A percentile compares a stretch with the other conserved stretches of the same genome.
Evolutionary conservation across 2,113 vertebrate species (phyloP).

Genomic region (Alligator mississippiensis): DNA sequence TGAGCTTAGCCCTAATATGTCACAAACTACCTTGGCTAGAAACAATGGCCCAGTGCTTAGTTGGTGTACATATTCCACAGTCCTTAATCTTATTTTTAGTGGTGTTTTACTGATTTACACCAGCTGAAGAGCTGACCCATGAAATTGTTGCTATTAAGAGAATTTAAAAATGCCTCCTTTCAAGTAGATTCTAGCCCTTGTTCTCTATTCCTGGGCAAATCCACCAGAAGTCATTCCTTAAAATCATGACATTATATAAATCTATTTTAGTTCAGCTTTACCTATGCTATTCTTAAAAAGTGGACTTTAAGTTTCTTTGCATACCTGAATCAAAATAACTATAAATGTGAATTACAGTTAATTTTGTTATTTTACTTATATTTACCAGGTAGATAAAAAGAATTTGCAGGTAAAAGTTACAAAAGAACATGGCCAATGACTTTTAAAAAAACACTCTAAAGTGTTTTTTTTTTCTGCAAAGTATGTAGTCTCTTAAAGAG

Average conservation of each 20-base stretch:
- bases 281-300: background rate
- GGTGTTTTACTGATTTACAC: background rate
- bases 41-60: background rate
- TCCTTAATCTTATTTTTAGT: background rate
- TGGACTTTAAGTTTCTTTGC: background rate
- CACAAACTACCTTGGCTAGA: background rate
- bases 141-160: background rate
- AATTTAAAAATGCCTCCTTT: background rate
- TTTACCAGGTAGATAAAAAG: background rate
- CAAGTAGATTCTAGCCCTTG: background rate
- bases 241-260: background rate
- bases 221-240: background rate
- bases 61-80: background rate
- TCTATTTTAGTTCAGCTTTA: background rate
- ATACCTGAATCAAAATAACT: background rate
- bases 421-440: fast-evolving
- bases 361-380: background rate
- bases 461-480: background rate
- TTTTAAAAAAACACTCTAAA: background rate
- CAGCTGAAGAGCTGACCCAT: background rate
- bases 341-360: background rate
- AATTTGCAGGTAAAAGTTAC: background rate
- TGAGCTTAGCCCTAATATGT: background rate
- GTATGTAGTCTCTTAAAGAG: background rate
- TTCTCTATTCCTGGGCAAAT: background rate